Evolutionary conservation across 2,113 vertebrate genomes (phyloP).

Genomic region (Hippocampus guttulatus): DNA sequence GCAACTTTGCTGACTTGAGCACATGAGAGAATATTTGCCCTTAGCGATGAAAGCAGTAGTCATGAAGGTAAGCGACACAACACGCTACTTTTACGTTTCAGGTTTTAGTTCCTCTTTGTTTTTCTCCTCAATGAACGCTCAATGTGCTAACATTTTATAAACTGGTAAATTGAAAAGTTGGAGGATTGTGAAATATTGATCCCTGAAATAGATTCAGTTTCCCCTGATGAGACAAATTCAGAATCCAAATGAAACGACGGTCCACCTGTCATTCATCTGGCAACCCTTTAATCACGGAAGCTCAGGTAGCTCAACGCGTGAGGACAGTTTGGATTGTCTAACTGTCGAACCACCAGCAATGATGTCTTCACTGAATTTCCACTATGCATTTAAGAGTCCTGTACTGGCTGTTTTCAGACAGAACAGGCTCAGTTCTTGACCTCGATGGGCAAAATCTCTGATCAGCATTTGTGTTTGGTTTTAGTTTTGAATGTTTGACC

Average conservation of each 20-base stretch:
- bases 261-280: background rate
- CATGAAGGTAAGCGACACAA: background rate
- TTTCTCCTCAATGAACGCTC: background rate
- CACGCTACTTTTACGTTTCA: too few relatives aligned
- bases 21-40: too few relatives aligned
- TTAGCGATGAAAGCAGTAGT: background rate
- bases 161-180: background rate
- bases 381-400: background rate
- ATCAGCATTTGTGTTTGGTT: background rate
- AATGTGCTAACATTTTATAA: background rate
- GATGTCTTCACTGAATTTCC: background rate
- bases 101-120: background rate
- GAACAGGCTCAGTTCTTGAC: background rate
- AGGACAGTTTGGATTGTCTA: background rate
- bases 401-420: background rate
- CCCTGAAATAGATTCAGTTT: background rate
- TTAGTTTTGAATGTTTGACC: background rate
- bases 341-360: background rate
- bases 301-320: background rate
- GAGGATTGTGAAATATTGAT: background rate
- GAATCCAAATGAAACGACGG: background rate
- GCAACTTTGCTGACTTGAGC: too few relatives aligned
- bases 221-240: background rate
- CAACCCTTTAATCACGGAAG: conserved; percentile 2
- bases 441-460: background rate